A percentile compares a stretch with the other conserved stretches of the same genome.
Conservation (phyloP, 2,797 vertebrate species). For the Buphagus erythrorhynchus region DNA sequence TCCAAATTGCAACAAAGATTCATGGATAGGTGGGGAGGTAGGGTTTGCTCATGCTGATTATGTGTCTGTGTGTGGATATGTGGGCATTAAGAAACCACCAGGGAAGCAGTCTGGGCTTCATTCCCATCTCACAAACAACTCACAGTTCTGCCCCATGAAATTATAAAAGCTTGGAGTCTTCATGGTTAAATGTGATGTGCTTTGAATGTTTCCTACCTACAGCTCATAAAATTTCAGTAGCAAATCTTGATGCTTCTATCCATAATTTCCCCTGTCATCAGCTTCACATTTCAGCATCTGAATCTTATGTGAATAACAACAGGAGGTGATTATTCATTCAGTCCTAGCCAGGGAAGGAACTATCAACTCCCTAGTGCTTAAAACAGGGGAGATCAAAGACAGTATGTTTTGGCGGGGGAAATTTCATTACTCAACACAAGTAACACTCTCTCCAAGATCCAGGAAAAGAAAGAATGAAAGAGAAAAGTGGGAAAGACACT, state of each 20-base stretch:
- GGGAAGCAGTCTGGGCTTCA: not conserved
- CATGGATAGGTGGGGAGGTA: not conserved
- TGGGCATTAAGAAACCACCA: not conserved
- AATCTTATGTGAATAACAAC: conserved; percentile 10
- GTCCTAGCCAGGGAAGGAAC: not conserved
- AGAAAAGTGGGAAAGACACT: not conserved
- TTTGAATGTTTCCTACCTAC: not conserved
- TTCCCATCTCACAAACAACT: not conserved
- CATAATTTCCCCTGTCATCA: not conserved
- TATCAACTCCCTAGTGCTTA: not conserved
- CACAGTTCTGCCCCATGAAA: not conserved
- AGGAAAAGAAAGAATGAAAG: not conserved
- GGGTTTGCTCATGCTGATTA: not conserved
- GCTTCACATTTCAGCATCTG: not conserved
- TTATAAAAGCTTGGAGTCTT: not conserved
- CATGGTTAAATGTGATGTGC: not conserved
- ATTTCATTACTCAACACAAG: not conserved
- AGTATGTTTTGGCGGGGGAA: not conserved
- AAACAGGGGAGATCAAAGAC: not conserved
- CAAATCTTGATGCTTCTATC: not conserved
- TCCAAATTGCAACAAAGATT: not conserved
- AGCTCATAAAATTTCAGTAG: not conserved
- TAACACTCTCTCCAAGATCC: not conserved
- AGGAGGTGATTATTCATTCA: conserved; percentile 6
- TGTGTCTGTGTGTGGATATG: not conserved